Base-by-base conservation (phyloP, 2,888 invertebrate species). In the Byasa hedistus region DNA sequence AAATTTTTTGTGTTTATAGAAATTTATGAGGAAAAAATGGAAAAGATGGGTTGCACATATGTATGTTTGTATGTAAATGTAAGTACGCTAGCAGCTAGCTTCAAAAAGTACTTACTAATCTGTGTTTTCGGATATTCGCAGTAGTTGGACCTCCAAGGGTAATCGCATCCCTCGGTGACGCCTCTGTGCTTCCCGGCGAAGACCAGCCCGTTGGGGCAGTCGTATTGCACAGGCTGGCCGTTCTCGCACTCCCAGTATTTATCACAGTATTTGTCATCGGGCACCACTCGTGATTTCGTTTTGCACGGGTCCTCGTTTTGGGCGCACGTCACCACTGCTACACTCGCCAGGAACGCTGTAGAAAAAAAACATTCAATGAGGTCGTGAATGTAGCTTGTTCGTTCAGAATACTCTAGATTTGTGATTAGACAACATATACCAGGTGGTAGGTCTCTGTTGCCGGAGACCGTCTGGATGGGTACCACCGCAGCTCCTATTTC, bases 181-280 rank as follows among this genome's bases (percentile, higher is more conserved):
- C 97, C 97, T 57, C 96, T 93, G 78, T 97, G 95, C 82, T 96
- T 96, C 4, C 97, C 97, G 22, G 97, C 96, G 87, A 96, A 98
- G 57, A 97, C 97, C 72, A 97, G 91, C 0, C 97, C 97, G 79
- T 97, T 98, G 65, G 97, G 97, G 79, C 97, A 98, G 88, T 97
- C 97, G 84, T 97, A 97, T 68, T 97, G 92, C 71, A 96, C 94
- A 0, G 96, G 94, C 80, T 96, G 96, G 0, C 96, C 96, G 74
- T 94, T 95, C 69, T 96, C 95, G 79, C 97, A 97, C 84, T 97
- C 97, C 96, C 97, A 97, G 80, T 96, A 96, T 66, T 94, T 91
- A 80, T 92, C 92, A 79, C 97, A 97, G 86, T 97, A 96, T 59
- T 95, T 95, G 73, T 94, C 94, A 76, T 97, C 97, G 0, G 94